A percentile compares a stretch with the other conserved stretches of the same genome.
These are phyloP conservation scores for Tigriopus japonicus DNA, from an alignment of 1,140 invertebrate genomes.

Conservation along the genomic window DNA sequence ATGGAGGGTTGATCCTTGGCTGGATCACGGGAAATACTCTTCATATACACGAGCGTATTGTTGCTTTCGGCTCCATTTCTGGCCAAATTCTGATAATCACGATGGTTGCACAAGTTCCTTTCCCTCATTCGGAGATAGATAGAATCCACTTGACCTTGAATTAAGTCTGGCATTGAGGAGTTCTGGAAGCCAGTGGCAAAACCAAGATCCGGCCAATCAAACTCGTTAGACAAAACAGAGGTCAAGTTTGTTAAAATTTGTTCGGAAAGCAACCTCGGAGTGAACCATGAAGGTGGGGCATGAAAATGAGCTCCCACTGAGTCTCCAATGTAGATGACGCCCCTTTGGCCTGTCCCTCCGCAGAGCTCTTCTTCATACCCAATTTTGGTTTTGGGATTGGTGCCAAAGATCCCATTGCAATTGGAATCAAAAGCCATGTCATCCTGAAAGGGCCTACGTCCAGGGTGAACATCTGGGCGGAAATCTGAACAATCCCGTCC, in stretches of 20 bases:
- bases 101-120: slow-evolving; percentile 31
- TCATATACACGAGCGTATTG: slow-evolving; percentile 19
- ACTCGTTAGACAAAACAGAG: slow-evolving; percentile 29
- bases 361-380: slow-evolving; percentile 30
- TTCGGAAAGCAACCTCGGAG: slow-evolving; percentile 18
- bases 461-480: slow-evolving; percentile 25
- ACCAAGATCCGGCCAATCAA: slow-evolving; percentile 34
- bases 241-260: slow-evolving; percentile 24
- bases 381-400: slow-evolving; percentile 21
- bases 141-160: slow-evolving; percentile 21
- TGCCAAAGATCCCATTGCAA: slow-evolving; percentile 33
- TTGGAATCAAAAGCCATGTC: slow-evolving; percentile 28
- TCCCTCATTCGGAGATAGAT: slow-evolving; percentile 18
- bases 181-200: slow-evolving; percentile 26
- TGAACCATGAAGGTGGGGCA: slow-evolving; percentile 26
- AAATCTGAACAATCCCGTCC: slow-evolving; percentile 31
- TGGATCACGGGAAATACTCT: slow-evolving; percentile 24
- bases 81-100: slow-evolving; percentile 34
- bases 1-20: slow-evolving; percentile 28
- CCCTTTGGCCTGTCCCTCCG: slow-evolving; percentile 22
- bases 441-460: slow-evolving; percentile 21
- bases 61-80: slow-evolving; percentile 28
- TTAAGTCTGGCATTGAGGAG: slow-evolving; percentile 12
- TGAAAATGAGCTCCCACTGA: slow-evolving; percentile 35
- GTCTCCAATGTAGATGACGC: slow-evolving; percentile 32